These are phyloP conservation scores for Ischnura elegans DNA, from an alignment of 2,888 invertebrate genomes.

Conservation along the genomic window DNA sequence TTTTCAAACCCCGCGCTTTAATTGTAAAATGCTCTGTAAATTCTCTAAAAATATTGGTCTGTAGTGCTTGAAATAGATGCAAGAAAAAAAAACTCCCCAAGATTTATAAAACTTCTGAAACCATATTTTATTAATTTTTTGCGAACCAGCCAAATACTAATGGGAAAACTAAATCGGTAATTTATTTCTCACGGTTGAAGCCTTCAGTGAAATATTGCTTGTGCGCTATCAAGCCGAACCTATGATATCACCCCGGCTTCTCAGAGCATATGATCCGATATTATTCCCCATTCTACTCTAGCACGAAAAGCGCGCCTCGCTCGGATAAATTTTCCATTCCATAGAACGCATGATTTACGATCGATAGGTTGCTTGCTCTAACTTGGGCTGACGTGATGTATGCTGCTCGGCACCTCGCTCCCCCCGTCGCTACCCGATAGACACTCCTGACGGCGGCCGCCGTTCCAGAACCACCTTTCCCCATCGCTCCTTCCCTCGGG, in stretches of 20 bases:
- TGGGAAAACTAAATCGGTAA: no score
- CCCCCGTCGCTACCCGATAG: neutral
- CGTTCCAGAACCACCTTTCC: neutral
- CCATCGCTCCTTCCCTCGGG: neutral
- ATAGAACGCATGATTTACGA: conserved; percentile 10
- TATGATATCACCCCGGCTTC: neutral
- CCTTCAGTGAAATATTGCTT: neutral
- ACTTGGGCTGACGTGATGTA: neutral
- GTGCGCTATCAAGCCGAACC: neutral
- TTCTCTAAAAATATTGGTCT: no score
- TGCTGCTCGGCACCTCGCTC: neutral
- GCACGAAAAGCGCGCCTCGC: neutral
- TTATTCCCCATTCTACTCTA: neutral
- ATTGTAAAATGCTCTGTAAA: no score
- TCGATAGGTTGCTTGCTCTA: neutral
- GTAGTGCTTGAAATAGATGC: no score
- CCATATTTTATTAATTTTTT: no score
- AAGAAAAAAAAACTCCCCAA: no score
- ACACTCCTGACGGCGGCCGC: neutral
- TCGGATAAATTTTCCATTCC: conserved; percentile 14
- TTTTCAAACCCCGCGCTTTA: no score
- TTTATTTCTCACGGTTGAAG: neutral
- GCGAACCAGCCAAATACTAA: no score
- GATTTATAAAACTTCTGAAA: no score
- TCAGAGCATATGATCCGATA: neutral